Base-by-base conservation (phyloP, 2,888 invertebrate species). In the Papilio demoleus region DNA sequence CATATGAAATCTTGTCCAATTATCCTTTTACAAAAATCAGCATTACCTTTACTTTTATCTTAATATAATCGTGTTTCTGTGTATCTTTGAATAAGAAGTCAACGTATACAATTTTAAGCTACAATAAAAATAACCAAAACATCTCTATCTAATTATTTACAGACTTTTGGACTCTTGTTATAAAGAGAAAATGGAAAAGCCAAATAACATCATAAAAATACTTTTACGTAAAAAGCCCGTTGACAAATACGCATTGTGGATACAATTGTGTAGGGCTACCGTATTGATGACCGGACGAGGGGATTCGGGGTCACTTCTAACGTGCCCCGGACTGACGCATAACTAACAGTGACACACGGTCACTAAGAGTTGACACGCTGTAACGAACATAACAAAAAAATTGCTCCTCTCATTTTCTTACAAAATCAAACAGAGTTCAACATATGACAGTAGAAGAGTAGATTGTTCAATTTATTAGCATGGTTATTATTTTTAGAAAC, bases 121-220 rank as follows among this genome's bases (percentile, higher is more conserved):
- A 14, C n/a, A 27, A 27, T 27, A n/a, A 50, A 27, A 27, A 4
- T 19, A 12, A 50, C 27, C 24, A 50, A 50, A 50, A 50, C 24
- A 47, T 47, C 22, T 47, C 12, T 50, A 24, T 36, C 36, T 59
- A 19, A 22, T 59, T 9, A 17, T 34, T 59, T 38, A 59, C 38
- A 36, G 12, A 4, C 58, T n/a, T n/a, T n/a, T n/a, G n/a, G n/a
- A n/a, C n/a, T n/a, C n/a, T n/a, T n/a, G n/a, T n/a, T n/a, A n/a
- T n/a, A n/a, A n/a, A n/a, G n/a, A n/a, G n/a, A 17, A 17, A 34
- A 11, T 58, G 34, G 34, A 12, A 34, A 59, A 38, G 38, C 14
- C 50, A 31, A 42, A 62, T 53, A 56, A 67, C 14, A 56, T 62
- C 56, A 62, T 62, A 62, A 56, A 61, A 67, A 62, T 56, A 62